Evolutionary conservation across 2,797 vertebrate species (phyloP), one percentile per base, ranked within the genome.

Genomic region (Euphonia xanthogaster): DNA sequence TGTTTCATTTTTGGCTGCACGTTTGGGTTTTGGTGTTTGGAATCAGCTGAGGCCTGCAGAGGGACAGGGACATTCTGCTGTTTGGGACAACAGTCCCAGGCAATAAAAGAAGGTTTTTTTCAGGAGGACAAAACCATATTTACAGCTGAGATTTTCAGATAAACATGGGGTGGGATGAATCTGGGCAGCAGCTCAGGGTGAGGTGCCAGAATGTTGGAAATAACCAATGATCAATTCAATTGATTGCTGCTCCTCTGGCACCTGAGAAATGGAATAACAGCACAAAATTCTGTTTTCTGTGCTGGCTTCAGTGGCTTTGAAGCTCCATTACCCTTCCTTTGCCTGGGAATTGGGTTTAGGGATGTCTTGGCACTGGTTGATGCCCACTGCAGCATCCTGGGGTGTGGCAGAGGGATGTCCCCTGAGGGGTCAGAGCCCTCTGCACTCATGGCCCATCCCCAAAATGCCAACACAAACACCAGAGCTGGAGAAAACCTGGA

Each of bases 31-130:
- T 48, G 83, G 76, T 76, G 45, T 79, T 94, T 51, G 74, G 71
- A 68, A 84, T 88, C 76, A 77, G 70, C 82, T 27, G 91, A 71
- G 85, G 8, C 30, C 68, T 75, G 85, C 61, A 24, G 82, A 86
- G 62, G 63, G 86, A 86, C 65, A 39, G 62, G 50, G 61, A 68
- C 47, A 28, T 75, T 35, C 71, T 72, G 77, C 72, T 76, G 10
- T 22, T 67, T 47, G 71, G 67, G 79, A 24, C 55, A 95, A 37
- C 73, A 86, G 44, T 14, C 40, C 55, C 76, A n/a, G 58, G 76
- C 51, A 23, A 61, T 58, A 66, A 83, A 51, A 21, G n/a, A 25
- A 24, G 14, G 28, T 5, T 40, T 81, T 95, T 88, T 92, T 82
- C 60, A 57, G 76, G 68, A 90, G 72, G 54, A 54, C 9, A 45